These are phyloP conservation scores for Choloepus didactylus DNA, from an alignment of 2,797 vertebrate genomes.

Conservation along the genomic window DNA sequence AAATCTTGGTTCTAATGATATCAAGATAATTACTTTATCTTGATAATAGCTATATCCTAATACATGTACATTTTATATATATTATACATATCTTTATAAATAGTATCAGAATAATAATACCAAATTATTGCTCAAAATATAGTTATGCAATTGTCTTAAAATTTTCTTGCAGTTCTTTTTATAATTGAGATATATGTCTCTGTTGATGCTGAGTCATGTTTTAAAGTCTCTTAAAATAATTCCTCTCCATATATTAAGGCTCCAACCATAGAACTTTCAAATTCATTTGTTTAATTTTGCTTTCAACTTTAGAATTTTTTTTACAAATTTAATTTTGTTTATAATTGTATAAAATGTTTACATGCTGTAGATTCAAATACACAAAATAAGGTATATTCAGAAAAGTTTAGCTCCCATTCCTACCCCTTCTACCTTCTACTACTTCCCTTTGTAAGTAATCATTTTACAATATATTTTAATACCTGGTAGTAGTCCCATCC, in stretches of 20 bases:
- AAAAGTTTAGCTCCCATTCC: background rate
- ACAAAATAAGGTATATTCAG: background rate
- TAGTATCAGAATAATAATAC: background rate
- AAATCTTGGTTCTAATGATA: too few relatives aligned
- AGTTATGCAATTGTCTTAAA: background rate
- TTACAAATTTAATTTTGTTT: constrained; percentile 14
- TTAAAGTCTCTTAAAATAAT: constrained; percentile 13
- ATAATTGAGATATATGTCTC: background rate
- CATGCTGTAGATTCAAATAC: constrained; percentile 1
- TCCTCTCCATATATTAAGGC: background rate
- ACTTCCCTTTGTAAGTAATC: background rate
- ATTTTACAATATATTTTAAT: background rate
- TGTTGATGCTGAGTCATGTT: background rate
- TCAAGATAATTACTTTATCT: too few relatives aligned
- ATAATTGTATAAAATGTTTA: constrained; percentile 14
- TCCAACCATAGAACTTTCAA: background rate
- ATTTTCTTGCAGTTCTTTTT: background rate
- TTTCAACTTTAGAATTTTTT: background rate
- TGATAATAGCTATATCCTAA: too few relatives aligned
- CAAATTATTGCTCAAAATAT: background rate
- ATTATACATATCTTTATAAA: background rate
- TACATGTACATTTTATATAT: too few relatives aligned
- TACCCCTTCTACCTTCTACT: background rate
- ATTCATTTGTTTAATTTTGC: constrained; percentile 28
- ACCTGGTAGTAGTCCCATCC: background rate